Base-by-base conservation (phyloP, 2,113 vertebrate species). In the Suncus etruscus region DNA sequence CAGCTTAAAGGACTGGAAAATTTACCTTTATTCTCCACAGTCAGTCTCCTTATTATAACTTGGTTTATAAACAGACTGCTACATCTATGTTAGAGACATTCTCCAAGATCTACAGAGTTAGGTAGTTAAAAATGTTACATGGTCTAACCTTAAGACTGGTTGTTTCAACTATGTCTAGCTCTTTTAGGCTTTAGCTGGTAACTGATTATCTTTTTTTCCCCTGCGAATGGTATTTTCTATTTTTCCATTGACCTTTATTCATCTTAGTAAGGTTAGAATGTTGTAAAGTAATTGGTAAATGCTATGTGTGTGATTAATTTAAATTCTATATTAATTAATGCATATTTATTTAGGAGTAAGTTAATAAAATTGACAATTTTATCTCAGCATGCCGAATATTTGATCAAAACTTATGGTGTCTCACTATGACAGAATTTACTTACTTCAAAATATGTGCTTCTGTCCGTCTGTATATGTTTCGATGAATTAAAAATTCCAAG, bases 391-490 rank as follows among this genome's bases (percentile, higher is more conserved):
- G 82, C 79, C 22, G 66, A 91, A 5, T 45, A 63, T 50, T n/a
- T 78, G 65, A 31, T 65, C 84, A 25, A 84, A 92, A 75, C 11
- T 54, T 78, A 14, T 77, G n/a, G 47, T 32, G 29, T 77, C 22
- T 86, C 39, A 39, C 39, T 1, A 15, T 75, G 76, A 90, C 32
- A 27, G 24, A 78, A 22, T 11, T 31, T 29, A 95, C 92, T 91
- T 65, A 96, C 95, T 4, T 0, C 3, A 3, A 3, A 8, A 20
- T 98, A 98, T 0, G 98, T 98, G 90, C 98, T 98, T 95, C 97
- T 97, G 97, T 98, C 98, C 2, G 98, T 98, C 27, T 94, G 93
- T 93, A 99, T 99, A 1, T 9, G 96, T 4, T 97, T 97, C 0
- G 97, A 96, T 0, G 97, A 96, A 0, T 98, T 98, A 18, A 97